Conservation (phyloP, 2,888 invertebrate genomes). For the Phalangium opilio region DNA sequence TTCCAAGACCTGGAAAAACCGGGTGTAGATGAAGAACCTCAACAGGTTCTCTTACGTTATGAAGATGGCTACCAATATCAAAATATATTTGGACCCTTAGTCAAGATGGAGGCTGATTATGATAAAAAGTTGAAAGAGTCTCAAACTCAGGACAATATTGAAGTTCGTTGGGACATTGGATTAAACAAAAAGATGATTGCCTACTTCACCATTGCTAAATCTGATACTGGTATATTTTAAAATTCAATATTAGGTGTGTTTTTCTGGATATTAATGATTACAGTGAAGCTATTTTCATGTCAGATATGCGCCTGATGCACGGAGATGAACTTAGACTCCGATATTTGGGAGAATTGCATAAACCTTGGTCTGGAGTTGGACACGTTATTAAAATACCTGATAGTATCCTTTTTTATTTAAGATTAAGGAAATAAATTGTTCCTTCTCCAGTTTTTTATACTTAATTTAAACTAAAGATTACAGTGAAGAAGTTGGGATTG, state of each 20-base stretch:
- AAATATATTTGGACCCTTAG: constrained; percentile 91
- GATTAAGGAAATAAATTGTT: neutral
- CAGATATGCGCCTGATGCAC: constrained; percentile 96
- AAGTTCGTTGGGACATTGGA: constrained; percentile 97
- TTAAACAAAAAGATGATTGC: constrained; percentile 96
- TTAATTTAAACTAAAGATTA: constrained; percentile 42
- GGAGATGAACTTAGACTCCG: constrained; percentile 90
- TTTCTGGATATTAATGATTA: constrained; percentile 3
- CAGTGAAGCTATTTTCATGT: neutral
- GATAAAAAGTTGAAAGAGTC: constrained; percentile 95
- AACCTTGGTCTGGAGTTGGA: constrained; percentile 93
- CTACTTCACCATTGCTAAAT: constrained; percentile 91
- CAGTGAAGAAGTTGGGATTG: constrained; percentile 95
- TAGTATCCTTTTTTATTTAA: constrained; percentile 29
- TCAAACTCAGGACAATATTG: constrained; percentile 94
- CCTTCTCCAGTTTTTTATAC: neutral
- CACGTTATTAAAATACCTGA: constrained; percentile 68
- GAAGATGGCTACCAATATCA: constrained; percentile 99
- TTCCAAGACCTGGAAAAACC: constrained; percentile 97
- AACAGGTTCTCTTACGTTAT: constrained; percentile 60
- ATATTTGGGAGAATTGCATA: constrained; percentile 68
- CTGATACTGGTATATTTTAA: constrained; percentile 49
- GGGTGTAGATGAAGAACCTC: constrained; percentile 93
- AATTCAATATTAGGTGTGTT: constrained; percentile 5
- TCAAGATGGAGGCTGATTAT: constrained; percentile 94